Conservation (phyloP, 2,113 vertebrate species). For the Pogonocichla stellata region DNA sequence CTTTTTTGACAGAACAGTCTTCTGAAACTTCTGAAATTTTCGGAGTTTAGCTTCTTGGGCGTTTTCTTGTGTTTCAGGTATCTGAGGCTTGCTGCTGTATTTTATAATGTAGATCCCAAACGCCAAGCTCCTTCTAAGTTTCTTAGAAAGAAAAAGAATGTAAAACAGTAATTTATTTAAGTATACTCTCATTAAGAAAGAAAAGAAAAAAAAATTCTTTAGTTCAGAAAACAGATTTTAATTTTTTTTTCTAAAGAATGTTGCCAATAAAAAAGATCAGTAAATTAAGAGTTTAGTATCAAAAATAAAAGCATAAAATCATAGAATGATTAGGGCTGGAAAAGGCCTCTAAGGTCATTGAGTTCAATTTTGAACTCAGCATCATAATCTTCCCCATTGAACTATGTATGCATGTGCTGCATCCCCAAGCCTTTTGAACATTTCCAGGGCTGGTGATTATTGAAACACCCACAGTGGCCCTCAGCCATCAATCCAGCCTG, state of each 20-base stretch:
- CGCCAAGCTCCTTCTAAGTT: neutral
- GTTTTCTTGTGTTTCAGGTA: neutral
- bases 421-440: neutral
- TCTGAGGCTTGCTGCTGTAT: neutral
- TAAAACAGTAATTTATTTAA: neutral
- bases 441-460: neutral
- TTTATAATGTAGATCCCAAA: neutral
- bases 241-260: neutral
- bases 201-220: neutral
- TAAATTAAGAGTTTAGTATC: neutral
- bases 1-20: neutral
- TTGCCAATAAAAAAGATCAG: neutral
- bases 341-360: neutral
- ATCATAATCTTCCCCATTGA: neutral
- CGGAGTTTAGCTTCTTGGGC: neutral
- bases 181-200: neutral
- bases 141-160: neutral
- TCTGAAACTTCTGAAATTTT: neutral
- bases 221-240: neutral
- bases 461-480: neutral
- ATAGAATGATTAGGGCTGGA: neutral
- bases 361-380: neutral
- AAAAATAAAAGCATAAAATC: neutral
- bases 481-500: neutral
- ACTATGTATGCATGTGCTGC: no score